These are phyloP conservation scores for Sipha flava DNA, from an alignment of 1,140 invertebrate genomes.

Conservation along the genomic window DNA sequence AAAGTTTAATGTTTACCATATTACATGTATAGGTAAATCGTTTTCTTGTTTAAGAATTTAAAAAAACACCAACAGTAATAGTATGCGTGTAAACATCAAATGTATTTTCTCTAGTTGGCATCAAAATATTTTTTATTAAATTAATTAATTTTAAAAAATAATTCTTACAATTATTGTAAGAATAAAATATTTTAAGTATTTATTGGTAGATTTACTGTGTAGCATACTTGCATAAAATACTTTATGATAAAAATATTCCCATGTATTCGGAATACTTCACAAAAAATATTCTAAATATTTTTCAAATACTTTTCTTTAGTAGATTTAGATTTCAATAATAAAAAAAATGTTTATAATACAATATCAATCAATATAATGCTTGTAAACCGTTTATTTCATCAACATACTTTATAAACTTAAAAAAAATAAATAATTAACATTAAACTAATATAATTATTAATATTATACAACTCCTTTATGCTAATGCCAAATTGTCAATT, in stretches of 20 bases:
- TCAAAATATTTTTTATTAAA: too few species aligned
- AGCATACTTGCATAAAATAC: neutral
- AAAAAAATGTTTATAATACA: neutral
- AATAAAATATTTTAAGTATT: neutral
- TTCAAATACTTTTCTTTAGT: too few species aligned
- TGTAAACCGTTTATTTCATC: neutral
- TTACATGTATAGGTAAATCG: too few species aligned
- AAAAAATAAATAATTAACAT: neutral
- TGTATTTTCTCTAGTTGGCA: too few species aligned
- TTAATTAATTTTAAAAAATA: too few species aligned
- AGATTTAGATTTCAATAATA: too few species aligned
- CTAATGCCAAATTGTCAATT: too few species aligned
- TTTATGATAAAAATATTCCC: neutral
- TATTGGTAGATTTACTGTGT: neutral
- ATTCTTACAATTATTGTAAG: too few species aligned
- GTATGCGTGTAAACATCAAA: neutral
- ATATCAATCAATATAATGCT: neutral
- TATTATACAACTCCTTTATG: too few species aligned
- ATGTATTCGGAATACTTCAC: neutral
- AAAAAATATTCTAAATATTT: too few species aligned
- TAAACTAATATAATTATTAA: neutral
- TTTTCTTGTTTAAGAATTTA: neutral
- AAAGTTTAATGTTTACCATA: too few species aligned
- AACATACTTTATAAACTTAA: neutral
- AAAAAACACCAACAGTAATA: neutral